These are phyloP conservation scores for Lagopus leucura DNA, from an alignment of 2,113 vertebrate genomes.

Conservation along the genomic window DNA sequence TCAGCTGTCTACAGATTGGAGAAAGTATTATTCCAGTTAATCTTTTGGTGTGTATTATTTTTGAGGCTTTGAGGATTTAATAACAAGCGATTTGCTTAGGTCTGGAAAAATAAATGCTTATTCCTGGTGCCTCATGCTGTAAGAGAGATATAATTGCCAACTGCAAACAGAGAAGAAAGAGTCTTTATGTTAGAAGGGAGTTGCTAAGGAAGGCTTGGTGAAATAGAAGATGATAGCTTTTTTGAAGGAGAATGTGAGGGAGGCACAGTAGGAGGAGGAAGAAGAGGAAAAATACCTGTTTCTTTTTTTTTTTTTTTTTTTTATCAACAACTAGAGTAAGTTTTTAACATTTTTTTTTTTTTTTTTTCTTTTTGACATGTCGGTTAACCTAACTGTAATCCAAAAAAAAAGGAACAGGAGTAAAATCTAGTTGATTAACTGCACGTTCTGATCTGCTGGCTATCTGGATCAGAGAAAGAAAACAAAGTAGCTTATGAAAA, in stretches of 20 bases:
- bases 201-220: not conserved
- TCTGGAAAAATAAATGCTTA: not conserved
- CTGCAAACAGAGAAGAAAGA: not conserved
- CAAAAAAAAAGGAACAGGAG: not conserved
- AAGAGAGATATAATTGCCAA: not conserved
- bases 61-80: not conserved
- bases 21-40: not conserved
- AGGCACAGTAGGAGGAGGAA: not conserved
- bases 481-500: accelerated
- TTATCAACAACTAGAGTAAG: not conserved
- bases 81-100: not conserved
- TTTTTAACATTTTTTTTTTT: not conserved
- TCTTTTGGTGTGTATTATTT: not conserved
- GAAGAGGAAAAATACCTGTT: not conserved
- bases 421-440: not conserved
- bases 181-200: not conserved
- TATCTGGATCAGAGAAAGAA: not conserved
- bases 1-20: not conserved
- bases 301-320: not conserved
- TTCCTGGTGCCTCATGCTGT: not conserved
- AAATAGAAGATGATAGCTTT: not conserved
- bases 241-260: not conserved
- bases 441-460: not conserved
- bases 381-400: not conserved
- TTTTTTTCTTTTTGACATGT: not conserved